phyloP scores from a whole-genome alignment of 1,140 invertebrate genomes.

The Riptortus pedestris region DNA sequence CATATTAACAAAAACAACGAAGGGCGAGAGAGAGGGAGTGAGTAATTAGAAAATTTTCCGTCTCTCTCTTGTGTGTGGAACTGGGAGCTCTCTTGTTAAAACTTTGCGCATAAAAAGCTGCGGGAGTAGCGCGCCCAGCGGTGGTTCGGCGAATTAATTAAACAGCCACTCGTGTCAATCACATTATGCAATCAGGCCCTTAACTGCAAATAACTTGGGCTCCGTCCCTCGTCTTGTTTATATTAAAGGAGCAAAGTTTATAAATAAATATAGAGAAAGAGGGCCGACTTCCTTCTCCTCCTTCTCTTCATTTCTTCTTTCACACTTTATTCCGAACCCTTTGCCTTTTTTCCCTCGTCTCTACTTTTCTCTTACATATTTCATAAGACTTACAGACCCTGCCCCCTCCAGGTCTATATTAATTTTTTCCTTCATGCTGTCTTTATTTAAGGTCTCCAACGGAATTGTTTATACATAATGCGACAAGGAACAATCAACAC shows the following conservation, averaged over 20 bases:
- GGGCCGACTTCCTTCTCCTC: background rate
- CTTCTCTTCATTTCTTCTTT: conserved; percentile 8
- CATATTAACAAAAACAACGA: conserved; percentile 17
- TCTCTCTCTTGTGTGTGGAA: background rate
- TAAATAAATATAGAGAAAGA: conserved; percentile 14
- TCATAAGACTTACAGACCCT: background rate
- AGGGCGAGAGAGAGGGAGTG: background rate
- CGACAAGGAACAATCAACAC: background rate
- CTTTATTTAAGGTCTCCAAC: background rate
- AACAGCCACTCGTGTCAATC: conserved; percentile 10
- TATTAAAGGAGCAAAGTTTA: conserved; percentile 14
- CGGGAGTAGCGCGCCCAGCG: background rate
- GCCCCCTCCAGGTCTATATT: background rate
- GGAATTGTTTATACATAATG: background rate
- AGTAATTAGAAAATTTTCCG: conserved; percentile 15
- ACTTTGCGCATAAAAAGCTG: conserved; percentile 13
- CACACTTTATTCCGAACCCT: conserved; percentile 9
- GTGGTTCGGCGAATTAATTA: conserved; percentile 8
- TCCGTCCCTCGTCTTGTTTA: background rate
- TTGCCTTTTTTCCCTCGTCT: background rate
- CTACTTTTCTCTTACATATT: background rate
- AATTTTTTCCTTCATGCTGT: background rate
- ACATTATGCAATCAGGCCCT: conserved; percentile 12
- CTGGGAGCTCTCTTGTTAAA: conserved; percentile 9
- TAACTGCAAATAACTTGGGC: conserved; percentile 10